Conservation (phyloP, 2,888 invertebrate genomes). For the Ophonus ardosiacus region DNA sequence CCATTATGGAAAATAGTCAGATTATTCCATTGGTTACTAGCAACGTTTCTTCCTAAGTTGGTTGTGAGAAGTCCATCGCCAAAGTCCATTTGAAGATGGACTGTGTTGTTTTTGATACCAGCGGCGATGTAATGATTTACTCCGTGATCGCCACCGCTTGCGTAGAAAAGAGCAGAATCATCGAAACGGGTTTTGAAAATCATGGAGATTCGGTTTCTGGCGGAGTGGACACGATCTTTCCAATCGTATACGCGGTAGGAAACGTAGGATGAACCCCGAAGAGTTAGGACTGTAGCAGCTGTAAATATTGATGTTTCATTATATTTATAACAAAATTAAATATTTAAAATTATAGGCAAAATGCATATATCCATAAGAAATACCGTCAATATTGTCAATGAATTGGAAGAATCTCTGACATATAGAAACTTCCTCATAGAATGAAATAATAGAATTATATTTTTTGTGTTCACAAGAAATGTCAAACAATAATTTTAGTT, state of each 20-base stretch:
- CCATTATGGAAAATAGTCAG: constrained; percentile 90
- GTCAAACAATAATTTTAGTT: too few species aligned
- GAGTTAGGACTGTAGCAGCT: constrained; percentile 92
- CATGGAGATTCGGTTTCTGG: constrained; percentile 90
- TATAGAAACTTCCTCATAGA: too few species aligned
- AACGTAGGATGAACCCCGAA: constrained; percentile 94
- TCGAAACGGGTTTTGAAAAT: constrained; percentile 95
- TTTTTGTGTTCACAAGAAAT: too few species aligned
- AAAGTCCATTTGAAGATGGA: constrained; percentile 92
- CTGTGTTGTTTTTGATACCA: constrained; percentile 88
- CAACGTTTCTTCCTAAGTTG: constrained; percentile 83
- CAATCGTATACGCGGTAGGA: constrained; percentile 95
- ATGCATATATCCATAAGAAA: too few species aligned
- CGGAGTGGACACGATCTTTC: constrained; percentile 93
- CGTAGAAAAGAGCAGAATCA: constrained; percentile 94
- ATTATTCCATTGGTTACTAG: constrained; percentile 92
- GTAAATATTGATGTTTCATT: constrained; percentile 69
- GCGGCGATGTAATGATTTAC: constrained; percentile 94
- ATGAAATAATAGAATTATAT: too few species aligned
- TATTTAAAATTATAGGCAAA: too few species aligned
- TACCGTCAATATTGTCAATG: too few species aligned
- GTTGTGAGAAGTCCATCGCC: constrained; percentile 87
- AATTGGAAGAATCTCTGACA: too few species aligned
- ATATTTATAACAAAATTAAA: too few species aligned
- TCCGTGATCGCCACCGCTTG: constrained; percentile 92